phyloP scores from a whole-genome alignment of 2,797 vertebrate genomes.

The Syngnathus rostellatus region DNA sequence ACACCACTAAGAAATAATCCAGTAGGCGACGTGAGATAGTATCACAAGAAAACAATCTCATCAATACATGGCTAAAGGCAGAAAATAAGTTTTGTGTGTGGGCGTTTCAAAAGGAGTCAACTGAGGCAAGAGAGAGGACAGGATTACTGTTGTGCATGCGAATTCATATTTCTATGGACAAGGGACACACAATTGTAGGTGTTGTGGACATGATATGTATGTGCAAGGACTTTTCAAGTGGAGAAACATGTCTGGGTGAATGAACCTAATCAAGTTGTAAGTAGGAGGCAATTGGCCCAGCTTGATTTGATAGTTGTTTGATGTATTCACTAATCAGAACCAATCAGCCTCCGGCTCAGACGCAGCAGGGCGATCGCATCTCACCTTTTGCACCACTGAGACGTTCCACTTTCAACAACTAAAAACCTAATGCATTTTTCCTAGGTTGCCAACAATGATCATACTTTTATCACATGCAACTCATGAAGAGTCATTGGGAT shows the following conservation, averaged over 20 bases:
- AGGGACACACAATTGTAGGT: constrained; percentile 61
- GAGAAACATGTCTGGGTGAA: constrained; percentile 53
- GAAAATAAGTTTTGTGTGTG: constrained; percentile 19
- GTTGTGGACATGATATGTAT: constrained; percentile 45
- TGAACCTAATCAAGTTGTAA: constrained; percentile 64
- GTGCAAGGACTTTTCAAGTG: constrained; percentile 39
- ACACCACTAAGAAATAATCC: constrained; percentile 30
- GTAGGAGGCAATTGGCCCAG: constrained; percentile 58
- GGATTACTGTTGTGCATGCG: constrained; percentile 36
- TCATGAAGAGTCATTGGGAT: constrained; percentile 38
- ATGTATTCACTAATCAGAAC: constrained; percentile 68
- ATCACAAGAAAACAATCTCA: constrained; percentile 28
- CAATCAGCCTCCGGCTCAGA: constrained; percentile 57
- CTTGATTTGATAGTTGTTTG: constrained; percentile 69
- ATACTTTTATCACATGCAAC: constrained; percentile 24
- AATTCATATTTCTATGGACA: constrained; percentile 31
- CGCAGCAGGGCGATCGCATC: constrained; percentile 44
- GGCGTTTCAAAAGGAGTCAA: constrained; percentile 50
- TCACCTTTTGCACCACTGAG: constrained; percentile 41
- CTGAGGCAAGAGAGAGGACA: constrained; percentile 38
- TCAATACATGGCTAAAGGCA: constrained; percentile 41
- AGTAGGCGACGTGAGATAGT: constrained; percentile 23
- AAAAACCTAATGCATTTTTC: constrained; percentile 46
- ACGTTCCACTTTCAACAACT: constrained; percentile 43
- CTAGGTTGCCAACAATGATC: constrained; percentile 15